These are phyloP conservation scores for Agapornis roseicollis DNA, from an alignment of 2,113 vertebrate genomes.

Conservation along the genomic window DNA sequence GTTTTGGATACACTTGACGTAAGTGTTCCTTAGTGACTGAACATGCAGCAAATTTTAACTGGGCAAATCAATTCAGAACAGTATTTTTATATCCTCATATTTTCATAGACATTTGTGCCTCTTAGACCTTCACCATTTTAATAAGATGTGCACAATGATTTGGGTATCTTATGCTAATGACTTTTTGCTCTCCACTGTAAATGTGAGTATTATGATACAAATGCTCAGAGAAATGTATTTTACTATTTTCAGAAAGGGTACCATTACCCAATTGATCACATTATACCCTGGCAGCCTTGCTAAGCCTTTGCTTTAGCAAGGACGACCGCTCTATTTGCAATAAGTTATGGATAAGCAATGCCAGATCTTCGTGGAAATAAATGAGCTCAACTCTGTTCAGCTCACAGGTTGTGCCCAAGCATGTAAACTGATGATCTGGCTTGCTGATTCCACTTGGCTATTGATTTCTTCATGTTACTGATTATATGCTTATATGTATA, in stretches of 20 bases:
- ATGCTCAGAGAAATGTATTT: background rate
- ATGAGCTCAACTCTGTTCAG: background rate
- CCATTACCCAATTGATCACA: background rate
- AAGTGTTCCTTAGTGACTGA: background rate
- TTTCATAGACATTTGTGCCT: background rate
- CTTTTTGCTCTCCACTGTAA: background rate
- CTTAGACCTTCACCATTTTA: background rate
- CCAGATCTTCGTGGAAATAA: background rate
- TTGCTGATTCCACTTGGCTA: background rate
- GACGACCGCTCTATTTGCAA: background rate
- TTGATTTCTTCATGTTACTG: background rate
- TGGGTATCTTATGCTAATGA: background rate
- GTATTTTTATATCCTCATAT: background rate
- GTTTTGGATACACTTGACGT: background rate
- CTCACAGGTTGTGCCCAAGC: background rate
- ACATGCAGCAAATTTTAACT: background rate
- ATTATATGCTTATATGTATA: background rate
- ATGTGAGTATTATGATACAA: background rate
- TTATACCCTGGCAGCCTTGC: background rate
- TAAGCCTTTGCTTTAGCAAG: fast-evolving
- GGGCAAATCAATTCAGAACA: background rate
- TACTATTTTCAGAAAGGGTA: background rate
- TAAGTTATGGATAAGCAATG: background rate
- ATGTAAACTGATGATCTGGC: background rate
- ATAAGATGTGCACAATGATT: background rate